Base-by-base conservation (phyloP, 30 jellyfish, hydroid and myxozoan genomes). In the Calvadosia cruxmelitensis region DNA sequence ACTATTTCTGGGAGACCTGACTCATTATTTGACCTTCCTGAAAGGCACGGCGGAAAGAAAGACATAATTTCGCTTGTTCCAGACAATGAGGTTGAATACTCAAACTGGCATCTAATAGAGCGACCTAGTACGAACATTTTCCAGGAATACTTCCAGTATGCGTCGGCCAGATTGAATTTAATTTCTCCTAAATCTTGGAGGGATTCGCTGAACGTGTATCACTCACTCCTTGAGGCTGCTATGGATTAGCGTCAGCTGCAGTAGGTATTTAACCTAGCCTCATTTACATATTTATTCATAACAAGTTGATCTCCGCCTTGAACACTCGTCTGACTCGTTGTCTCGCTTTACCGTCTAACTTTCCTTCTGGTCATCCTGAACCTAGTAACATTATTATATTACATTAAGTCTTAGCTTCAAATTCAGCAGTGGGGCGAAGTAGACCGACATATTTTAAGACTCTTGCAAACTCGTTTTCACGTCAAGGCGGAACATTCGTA, bases 1-100 rank as follows among this genome's bases (percentile, higher is more conserved):
- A 66, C 88, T 29, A 68, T 66, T 76, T 66, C 88, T n/a, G 88
- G 88, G 81, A 76, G 86, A 73, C 88, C 74, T 33, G 49, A 75
- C 66, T 72, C 53, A 52, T 73, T 75, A 65, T 75, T 64, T 79
- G 65, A 64, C 79, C 51, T 66, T 51, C 88, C 88, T 50, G 81
- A 76, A 26, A 1, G 66, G 52, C 74, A 68, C 32, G 81, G 88
- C 66, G 88, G 88, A 24, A 27, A 52, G 2, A 80, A 76, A 52
- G 66, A 75, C 67, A 74, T 76, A 34, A 74, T 66, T 33, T 5
- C 67, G 34, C 24, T 53, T 48, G 29, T 74, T 15, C 67, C 64
- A 33, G 88, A 76, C 35, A 67, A 67, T 64, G 35, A 16, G 29
- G 67, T 34, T 42, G 48, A 7, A 64, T 64, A 64, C 35, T 34